Evolutionary conservation across 1,140 invertebrate genomes (phyloP).

Genomic region (Camponotus vicinus): DNA sequence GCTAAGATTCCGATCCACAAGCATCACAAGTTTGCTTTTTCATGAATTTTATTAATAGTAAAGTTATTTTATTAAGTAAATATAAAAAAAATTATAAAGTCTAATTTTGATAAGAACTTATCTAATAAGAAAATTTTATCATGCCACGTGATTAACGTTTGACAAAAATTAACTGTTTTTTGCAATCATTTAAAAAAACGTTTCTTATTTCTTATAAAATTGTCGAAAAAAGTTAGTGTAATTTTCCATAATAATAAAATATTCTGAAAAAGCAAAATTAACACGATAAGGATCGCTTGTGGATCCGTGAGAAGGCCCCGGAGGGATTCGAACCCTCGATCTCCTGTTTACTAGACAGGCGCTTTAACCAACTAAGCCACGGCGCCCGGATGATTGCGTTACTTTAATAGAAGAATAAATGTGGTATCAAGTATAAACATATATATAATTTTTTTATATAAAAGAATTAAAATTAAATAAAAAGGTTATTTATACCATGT

Average conservation of each 20-base stretch:
- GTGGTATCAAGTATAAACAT: background rate
- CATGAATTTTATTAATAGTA: background rate
- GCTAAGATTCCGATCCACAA: background rate
- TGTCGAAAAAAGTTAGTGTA: background rate
- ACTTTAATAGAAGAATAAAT: background rate
- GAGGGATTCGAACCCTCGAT: slow-evolving; percentile 88
- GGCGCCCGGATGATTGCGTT: slow-evolving; percentile 76
- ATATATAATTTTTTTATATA: background rate
- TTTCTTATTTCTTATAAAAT: background rate
- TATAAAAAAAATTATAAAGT: background rate
- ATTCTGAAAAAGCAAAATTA: no score
- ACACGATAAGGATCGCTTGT: no score
- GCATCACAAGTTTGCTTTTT: background rate
- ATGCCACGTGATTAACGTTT: background rate
- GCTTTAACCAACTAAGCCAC: slow-evolving; percentile 88
- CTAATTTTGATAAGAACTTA: background rate
- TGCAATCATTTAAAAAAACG: background rate
- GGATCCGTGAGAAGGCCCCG: slow-evolving; percentile 81
- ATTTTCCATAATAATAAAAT: no score
- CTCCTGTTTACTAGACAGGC: slow-evolving; percentile 88
- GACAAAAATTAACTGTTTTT: background rate
- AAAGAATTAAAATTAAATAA: background rate
- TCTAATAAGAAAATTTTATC: background rate
- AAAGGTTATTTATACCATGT: background rate
- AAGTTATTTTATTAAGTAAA: background rate